Conservation (phyloP, 2,888 invertebrate species). For the Parochlus steinenii region DNA sequence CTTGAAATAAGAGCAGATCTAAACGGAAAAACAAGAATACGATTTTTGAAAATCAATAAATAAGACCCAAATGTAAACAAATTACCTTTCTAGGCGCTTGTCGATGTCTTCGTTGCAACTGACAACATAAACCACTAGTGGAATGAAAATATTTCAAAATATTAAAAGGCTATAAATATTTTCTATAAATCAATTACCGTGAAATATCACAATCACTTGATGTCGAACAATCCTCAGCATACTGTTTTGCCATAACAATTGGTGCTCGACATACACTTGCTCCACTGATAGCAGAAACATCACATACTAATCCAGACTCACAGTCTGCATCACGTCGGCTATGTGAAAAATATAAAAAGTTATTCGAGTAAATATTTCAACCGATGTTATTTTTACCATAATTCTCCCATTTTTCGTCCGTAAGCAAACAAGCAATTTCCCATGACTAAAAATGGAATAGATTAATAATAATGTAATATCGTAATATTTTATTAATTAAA, state of each 20-base stretch:
- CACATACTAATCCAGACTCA: constrained; percentile 65
- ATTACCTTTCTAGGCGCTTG: constrained; percentile 67
- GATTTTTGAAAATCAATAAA: constrained; percentile 4
- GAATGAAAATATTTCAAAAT: constrained; percentile 2
- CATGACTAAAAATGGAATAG: constrained; percentile 30
- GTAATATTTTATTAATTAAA: neutral
- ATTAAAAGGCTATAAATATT: too few relatives aligned
- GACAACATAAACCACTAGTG: constrained; percentile 65
- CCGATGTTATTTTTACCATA: too few relatives aligned
- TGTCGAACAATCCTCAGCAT: constrained; percentile 66
- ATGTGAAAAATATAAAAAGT: too few relatives aligned
- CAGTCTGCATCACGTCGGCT: constrained; percentile 68
- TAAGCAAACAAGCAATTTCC: constrained; percentile 51
- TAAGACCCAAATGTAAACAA: constrained; percentile 1
- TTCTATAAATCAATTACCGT: too few relatives aligned
- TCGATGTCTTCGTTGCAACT: constrained; percentile 68
- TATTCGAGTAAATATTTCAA: too few relatives aligned
- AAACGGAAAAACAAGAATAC: constrained; percentile 16
- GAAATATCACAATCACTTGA: constrained; percentile 75
- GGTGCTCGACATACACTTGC: constrained; percentile 65
- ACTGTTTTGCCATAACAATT: constrained; percentile 58
- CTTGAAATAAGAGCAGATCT: constrained; percentile 85
- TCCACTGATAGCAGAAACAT: constrained; percentile 40
- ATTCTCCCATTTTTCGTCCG: constrained; percentile 64
- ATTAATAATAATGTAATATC: constrained; percentile 3